Evolutionary conservation across 2,888 invertebrate genomes (phyloP), one percentile per base, ranked within the genome.

Genomic region (Bellardia pandia): DNA sequence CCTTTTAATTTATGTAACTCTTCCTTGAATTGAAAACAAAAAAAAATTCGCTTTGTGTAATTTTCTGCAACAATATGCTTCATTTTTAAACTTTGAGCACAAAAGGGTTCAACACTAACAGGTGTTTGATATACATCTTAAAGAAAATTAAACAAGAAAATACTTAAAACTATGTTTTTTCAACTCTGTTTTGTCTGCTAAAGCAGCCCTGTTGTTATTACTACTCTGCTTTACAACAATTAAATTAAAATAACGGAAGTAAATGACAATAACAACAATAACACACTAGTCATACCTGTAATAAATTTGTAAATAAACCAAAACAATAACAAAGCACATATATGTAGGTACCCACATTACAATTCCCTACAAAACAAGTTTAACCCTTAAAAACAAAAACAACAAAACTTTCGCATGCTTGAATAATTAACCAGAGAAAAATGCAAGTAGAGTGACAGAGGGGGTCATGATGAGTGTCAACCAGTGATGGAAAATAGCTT

Each of bases 351-450:
- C 13, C 13, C 13, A 45, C 23, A 23, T 23, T 13, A 45, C 45
- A 45, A 45, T 3, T 66, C 40, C 23, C 51, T 56, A 45, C 45
- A 45, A 71, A 74, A 75, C 58, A 60, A 42, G 30, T 75, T 60
- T 40, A 82, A 62, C 75, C 69, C 76, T 82, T 75, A n/a, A 82
- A 74, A 23, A 30, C 48, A 60, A 69, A 60, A 53, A 64, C 30
- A 40, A 77, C 30, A 68, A 68, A 72, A 53, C 33, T 77, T 83
- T 77, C n/a, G 53, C 68, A 83, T 83, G 83, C 71, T 77, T 83
- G 62, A 77, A 72, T 77, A 71, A 71, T 45, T 77, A 16, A 9
- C 30, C 9, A 16, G 40, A 33, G 30, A 7, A 11, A 11, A 16
- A 48, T 3, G 51, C 4, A 13, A 14, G n/a, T 0, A 6, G 37